Base-by-base conservation (phyloP, 1,140 invertebrate species). In the Drosophila hydei region DNA sequence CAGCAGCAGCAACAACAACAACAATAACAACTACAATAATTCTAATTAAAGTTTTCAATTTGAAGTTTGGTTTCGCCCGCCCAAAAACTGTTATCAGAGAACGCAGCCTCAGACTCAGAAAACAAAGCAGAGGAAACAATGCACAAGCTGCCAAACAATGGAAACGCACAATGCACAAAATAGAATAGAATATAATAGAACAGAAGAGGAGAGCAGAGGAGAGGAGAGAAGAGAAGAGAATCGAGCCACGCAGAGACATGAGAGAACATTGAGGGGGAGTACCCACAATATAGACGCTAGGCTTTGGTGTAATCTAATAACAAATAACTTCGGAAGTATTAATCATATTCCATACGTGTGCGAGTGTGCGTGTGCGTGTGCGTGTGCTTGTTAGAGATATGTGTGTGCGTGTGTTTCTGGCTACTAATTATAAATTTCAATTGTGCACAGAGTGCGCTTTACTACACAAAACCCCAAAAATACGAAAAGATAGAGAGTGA, bases 31-130 rank as follows among this genome's bases (percentile, higher is more conserved):
- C 64, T 83, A 88, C 68, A 88, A 87, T 83, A 87, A 83, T 87
- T 87, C 78, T 87, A 87, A 87, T 87, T 87, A 87, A 87, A 87
- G 83, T 87, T 87, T 87, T 87, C 83, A 87, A 87, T 87, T 87
- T 87, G 78, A 87, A 87, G 83, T 87, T 88, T 78, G 69, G 76
- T 75, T 47, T 54, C 50, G 43, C 54, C 56, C n/a, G 25, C 21
- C 60, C 55, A 67, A 51, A 58, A 64, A 70, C 72, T 85, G 80
- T 80, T 84, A 84, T 84, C 80, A 79, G 72, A 50, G 43, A 70
- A 59, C 45, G 69, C 63, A 85, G 79, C 68, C 62, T 69, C 62
- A 75, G 51, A 36, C 25, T 67, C 64, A 79, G 16, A 16, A 42
- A 84, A 84, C 79, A 84, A 85, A 74, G 81, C 64, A 51, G 65